Conservation (phyloP, 2,113 vertebrate genomes). For the Grantiella picta region DNA sequence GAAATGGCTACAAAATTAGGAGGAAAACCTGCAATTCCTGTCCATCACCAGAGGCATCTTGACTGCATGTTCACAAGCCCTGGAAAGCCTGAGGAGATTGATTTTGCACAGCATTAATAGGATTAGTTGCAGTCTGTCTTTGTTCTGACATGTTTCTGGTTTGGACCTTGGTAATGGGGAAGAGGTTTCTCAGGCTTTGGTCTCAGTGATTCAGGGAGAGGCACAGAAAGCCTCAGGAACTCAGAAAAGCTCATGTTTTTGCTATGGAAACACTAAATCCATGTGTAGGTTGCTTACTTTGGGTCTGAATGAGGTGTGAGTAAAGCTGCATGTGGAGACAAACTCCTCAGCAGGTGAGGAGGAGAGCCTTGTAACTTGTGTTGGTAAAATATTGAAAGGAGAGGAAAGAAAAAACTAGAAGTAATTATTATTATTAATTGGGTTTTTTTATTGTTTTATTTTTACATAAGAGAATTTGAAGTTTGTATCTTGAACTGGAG, state of each 20-base stretch:
- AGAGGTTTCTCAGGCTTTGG: background rate
- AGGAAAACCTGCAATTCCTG: conserved; percentile 22
- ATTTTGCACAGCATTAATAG: conserved; percentile 4
- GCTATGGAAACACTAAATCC: background rate
- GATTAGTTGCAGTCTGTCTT: background rate
- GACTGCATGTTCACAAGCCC: conserved; percentile 32
- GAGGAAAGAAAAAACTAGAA: background rate
- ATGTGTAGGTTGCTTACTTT: background rate
- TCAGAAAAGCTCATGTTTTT: background rate
- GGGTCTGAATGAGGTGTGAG: background rate
- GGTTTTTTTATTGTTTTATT: background rate
- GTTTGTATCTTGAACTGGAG: background rate
- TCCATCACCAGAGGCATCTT: conserved; percentile 7
- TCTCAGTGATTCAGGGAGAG: background rate
- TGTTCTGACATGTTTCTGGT: background rate
- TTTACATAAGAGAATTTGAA: background rate
- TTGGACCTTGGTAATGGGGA: background rate
- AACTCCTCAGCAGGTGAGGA: background rate
- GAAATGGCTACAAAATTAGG: background rate
- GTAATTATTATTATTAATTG: background rate
- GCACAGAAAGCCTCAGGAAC: background rate
- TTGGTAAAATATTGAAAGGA: background rate
- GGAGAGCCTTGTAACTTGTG: rapidly evolving
- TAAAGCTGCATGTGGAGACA: background rate
- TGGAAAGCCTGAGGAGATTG: background rate